Conservation (phyloP, 2,888 invertebrate species). For the Pasiphila rectangulata region DNA sequence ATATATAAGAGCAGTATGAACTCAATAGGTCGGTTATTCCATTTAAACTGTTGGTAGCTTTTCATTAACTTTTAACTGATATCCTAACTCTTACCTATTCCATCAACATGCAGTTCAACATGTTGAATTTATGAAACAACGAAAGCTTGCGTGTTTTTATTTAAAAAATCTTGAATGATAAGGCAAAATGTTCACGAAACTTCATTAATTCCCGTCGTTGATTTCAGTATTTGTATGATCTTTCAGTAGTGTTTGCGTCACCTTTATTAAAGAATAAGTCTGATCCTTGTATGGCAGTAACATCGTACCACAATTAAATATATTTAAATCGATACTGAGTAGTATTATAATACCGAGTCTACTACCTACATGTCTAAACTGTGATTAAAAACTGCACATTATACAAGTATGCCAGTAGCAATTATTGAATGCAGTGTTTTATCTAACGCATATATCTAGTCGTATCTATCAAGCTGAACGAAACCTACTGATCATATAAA, state of each 20-base stretch:
- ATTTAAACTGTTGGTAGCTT: slow-evolving; percentile 19
- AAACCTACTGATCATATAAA: slow-evolving; percentile 23
- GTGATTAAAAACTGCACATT: slow-evolving; percentile 5
- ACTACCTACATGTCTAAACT: not conserved
- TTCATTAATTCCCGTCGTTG: slow-evolving; percentile 28
- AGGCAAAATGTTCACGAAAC: slow-evolving; percentile 29
- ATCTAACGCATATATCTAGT: slow-evolving; percentile 6
- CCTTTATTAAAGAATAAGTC: slow-evolving; percentile 21
- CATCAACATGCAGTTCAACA: slow-evolving; percentile 29
- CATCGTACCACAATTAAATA: slow-evolving; percentile 3
- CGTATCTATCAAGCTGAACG: slow-evolving; percentile 17
- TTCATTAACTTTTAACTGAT: slow-evolving; percentile 12
- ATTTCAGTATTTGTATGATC: slow-evolving; percentile 24
- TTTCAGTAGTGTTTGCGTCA: slow-evolving; percentile 26
- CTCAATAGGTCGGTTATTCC: slow-evolving; percentile 15
- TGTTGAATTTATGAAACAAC: slow-evolving; percentile 64
- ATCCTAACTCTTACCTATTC: not conserved
- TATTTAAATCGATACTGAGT: slow-evolving; percentile 4
- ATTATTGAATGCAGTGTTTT: slow-evolving; percentile 1
- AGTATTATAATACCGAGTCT: not conserved
- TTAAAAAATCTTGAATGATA: slow-evolving; percentile 36
- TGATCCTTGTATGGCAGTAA: slow-evolving; percentile 13
- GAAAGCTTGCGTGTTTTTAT: slow-evolving; percentile 60
- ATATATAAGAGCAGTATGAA: slow-evolving; percentile 10
- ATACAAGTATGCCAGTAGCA: not conserved